Evolutionary conservation across 1,140 invertebrate genomes (phyloP), one percentile per base, ranked within the genome.

Genomic region (Charaxes varanes): DNA sequence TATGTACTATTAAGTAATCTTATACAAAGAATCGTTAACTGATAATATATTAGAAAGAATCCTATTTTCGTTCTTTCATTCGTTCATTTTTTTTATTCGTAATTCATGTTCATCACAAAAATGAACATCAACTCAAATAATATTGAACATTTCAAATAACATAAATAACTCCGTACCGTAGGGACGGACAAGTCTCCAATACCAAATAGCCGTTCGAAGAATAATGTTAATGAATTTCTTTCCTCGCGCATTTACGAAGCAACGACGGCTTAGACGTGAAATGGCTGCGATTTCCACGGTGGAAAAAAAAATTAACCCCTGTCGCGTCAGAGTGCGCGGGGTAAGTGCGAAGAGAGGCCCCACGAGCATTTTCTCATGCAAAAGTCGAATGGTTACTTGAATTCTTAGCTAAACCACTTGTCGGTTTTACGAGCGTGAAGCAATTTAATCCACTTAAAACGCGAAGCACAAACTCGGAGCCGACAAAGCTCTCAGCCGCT

Each of bases 361-460:
- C 65, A 61, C 61, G 56, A 66, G 62, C 69, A 73, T 67, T 80
- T 79, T 79, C 74, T 79, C 77, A 79, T 83, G 79, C 74, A 81
- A 83, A 83, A 83, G 76, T 81, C 77, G 74, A 81, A 83, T 66
- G 57, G 74, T 83, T 73, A 80, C 74, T 83, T 81, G 76, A 83
- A 81, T 83, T 83, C 79, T 79, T 77, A 69, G 79, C 74, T 71
- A 42, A 62, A 78, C 74, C 74, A 83, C 76, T 83, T 83, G 79
- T 83, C 76, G 74, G 76, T 83, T 83, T 80, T 83, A 80, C 74
- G 76, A 80, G 74, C 74, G 73, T 76, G 61, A 72, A 79, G 79
- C 76, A 76, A 83, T 83, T 83, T 80, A 83, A 83, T 80, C 79
- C 79, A 83, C 76, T 83, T 83, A 79, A 80, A 83, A 83, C 79